Percentiles rank a stretch among this genome's conserved stretches.
These are phyloP conservation scores for Rhabdomys pumilio DNA, from an alignment of 2,797 vertebrate species.

Conservation along the genomic window DNA sequence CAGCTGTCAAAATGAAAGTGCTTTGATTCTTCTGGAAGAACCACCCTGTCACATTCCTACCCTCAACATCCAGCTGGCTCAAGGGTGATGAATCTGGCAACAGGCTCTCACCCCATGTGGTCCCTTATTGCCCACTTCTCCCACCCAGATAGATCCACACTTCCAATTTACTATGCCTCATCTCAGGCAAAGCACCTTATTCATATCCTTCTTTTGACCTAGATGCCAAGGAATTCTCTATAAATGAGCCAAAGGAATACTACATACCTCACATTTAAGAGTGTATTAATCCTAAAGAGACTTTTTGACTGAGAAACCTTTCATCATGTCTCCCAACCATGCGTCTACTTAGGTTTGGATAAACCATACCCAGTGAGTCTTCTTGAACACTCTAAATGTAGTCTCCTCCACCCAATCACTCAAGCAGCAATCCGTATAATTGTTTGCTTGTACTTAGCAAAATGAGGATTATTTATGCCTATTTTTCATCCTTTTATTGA, in stretches of 20 bases:
- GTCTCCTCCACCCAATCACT: not conserved
- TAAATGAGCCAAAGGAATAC: slow-evolving; percentile 51
- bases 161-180: slow-evolving; percentile 13
- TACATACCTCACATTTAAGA: not conserved
- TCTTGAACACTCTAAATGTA: not conserved
- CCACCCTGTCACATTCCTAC: slow-evolving; percentile 67
- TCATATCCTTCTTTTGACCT: slow-evolving; percentile 58
- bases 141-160: slow-evolving; percentile 45
- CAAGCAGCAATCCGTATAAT: not conserved
- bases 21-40: slow-evolving; percentile 52
- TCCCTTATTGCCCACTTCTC: slow-evolving; percentile 57
- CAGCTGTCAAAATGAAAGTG: slow-evolving; percentile 41
- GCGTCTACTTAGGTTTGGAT: not conserved
- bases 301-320: slow-evolving; percentile 22
- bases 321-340: not conserved
- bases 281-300: slow-evolving; percentile 20
- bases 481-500: not conserved
- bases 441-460: not conserved
- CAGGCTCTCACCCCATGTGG: slow-evolving; percentile 49
- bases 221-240: slow-evolving; percentile 65
- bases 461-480: not conserved
- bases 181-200: slow-evolving; percentile 68
- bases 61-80: slow-evolving; percentile 54
- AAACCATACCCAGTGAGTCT: not conserved
- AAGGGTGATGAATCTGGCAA: slow-evolving; percentile 75